Conservation (phyloP, 2,888 invertebrate species). For the Therioaphis trifolii region DNA sequence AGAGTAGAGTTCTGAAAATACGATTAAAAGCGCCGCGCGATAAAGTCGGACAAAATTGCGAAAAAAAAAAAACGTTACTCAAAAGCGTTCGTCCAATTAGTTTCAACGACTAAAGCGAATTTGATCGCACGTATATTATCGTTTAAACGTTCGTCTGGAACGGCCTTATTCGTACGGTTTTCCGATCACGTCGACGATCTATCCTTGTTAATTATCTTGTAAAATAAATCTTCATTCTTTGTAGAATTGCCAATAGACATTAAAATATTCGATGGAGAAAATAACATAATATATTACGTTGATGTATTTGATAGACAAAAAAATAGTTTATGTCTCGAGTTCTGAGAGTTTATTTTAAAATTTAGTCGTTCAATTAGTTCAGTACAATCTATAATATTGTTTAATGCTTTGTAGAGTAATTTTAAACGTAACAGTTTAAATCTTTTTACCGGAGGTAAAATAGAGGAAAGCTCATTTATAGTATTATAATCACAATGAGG, state of each 20-base stretch:
- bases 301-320: too few species aligned
- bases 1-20: neutral
- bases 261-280: too few species aligned
- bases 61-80: slow-evolving; percentile 5
- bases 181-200: too few species aligned
- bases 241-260: too few species aligned
- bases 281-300: too few species aligned
- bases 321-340: too few species aligned
- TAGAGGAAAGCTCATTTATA: neutral
- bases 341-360: neutral
- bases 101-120: slow-evolving; percentile 13
- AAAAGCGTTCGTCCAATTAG: neutral
- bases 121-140: too few species aligned
- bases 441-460: neutral
- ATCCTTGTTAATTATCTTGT: too few species aligned
- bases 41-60: neutral
- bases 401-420: neutral
- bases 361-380: neutral
- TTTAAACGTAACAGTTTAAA: neutral
- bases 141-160: too few species aligned
- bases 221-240: too few species aligned
- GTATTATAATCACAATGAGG: neutral
- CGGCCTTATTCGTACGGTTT: too few species aligned
- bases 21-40: neutral
- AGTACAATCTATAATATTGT: neutral